Evolutionary conservation across 2,888 invertebrate genomes (phyloP).

Genomic region (Thecophora atra): DNA sequence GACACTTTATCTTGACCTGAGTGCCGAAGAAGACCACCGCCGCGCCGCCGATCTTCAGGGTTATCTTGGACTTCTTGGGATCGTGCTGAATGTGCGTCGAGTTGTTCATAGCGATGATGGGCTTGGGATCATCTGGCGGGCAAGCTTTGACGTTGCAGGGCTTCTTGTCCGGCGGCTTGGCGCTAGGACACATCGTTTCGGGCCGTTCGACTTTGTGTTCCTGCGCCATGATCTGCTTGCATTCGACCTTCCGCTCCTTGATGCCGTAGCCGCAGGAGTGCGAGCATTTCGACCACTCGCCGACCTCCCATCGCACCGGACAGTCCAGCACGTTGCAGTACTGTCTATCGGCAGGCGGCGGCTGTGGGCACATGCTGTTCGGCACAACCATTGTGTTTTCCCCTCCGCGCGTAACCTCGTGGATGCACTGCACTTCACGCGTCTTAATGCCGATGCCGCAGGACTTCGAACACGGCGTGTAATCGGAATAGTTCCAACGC

Average conservation of each 20-base stretch:
- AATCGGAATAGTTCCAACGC: conserved; percentile 91
- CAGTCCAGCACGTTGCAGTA: conserved; percentile 94
- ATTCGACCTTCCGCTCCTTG: conserved; percentile 83
- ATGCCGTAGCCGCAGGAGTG: conserved; percentile 92
- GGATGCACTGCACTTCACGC: conserved; percentile 74
- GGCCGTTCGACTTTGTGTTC: conserved; percentile 87
- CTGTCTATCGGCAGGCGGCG: conserved; percentile 87
- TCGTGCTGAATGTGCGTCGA: conserved; percentile 87
- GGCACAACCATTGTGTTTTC: conserved; percentile 93
- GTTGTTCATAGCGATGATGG: conserved; percentile 81
- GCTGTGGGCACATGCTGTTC: conserved; percentile 89
- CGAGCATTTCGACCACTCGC: conserved; percentile 91
- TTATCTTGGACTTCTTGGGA: conserved; percentile 81
- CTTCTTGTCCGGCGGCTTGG: conserved; percentile 80
- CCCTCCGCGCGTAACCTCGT: conserved; percentile 82
- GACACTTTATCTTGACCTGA: conserved; percentile 92
- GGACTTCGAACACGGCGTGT: conserved; percentile 88
- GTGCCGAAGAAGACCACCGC: conserved; percentile 92
- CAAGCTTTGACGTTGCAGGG: conserved; percentile 88
- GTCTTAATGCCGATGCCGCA: conserved; percentile 95
- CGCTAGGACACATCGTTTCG: conserved; percentile 77
- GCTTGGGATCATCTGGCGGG: conserved; percentile 75
- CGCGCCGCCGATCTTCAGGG: conserved; percentile 88
- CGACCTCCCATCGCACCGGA: conserved; percentile 87
- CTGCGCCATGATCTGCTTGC: conserved; percentile 92